Base-by-base conservation (phyloP, 2,797 vertebrate species). In the Pogoniulus pusillus region DNA sequence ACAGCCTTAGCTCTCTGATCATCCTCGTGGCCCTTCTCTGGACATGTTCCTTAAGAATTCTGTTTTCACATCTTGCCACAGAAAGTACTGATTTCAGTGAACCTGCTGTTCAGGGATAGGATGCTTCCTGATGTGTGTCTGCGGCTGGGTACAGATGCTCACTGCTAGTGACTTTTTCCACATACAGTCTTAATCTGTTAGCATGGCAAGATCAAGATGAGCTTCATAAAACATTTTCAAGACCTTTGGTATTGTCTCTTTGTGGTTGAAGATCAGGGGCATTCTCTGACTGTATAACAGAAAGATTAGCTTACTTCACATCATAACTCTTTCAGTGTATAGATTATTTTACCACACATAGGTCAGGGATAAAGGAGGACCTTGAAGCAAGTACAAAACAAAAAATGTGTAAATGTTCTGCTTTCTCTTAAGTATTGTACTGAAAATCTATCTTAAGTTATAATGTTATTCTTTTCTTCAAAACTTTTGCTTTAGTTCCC, bases 401-500 rank as follows among this genome's bases (percentile, higher is more conserved):
- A 76, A 13, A 23, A 22, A 72, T 45, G 63, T 82, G 16, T 71
- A 54, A 58, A 37, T 30, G 58, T 86, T 87, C 47, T 63, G 64
- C 34, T n/a, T 93, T 71, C 63, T 60, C 82, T 70, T 20, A 34
- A 79, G 62, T 35, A 76, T 49, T 74, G 6, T 65, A 35, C 30
- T 76, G 49, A 62, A 26, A 47, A 55, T 37, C 13, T 27, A 37
- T 72, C 59, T 68, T 26, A 87, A 43, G 23, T 37, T 63, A 43
- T 7, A 9, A 24, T 39, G 9, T 29, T 68, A 69, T 70, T 68
- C 17, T 66, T 53, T 66, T 39, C 68, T 70, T 79, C n/a, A 26
- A 69, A 82, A 82, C 60, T 39, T 39, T 20, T 82, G 53, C 65
- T 93, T n/a, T 60, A 63, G 83, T 82, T 96, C 75, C 91, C 81